Evolutionary conservation across 1,140 invertebrate species (phyloP).

Genomic region (Dufourea novaeangliae): DNA sequence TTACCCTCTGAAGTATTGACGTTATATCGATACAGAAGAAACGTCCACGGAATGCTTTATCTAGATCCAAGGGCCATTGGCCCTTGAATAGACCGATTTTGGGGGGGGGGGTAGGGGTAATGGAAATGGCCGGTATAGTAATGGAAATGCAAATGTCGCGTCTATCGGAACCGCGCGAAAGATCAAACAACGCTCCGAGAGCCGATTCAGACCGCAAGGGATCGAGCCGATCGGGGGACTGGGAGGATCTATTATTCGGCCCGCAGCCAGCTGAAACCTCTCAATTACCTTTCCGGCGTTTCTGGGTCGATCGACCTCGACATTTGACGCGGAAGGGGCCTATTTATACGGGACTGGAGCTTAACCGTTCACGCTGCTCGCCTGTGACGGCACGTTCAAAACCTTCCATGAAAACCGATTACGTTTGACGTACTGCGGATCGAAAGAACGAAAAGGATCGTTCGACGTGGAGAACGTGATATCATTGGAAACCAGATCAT

Average conservation of each 20-base stretch:
- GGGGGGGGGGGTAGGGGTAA: too few relatives aligned
- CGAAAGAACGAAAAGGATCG: too few relatives aligned
- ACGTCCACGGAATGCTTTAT: too few relatives aligned
- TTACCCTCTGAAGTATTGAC: too few relatives aligned
- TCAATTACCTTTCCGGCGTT: conserved; percentile 43
- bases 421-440: background rate
- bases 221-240: background rate
- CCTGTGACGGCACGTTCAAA: conserved; percentile 12
- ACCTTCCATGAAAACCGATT: background rate
- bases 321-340: conserved; percentile 45
- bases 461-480: too few relatives aligned
- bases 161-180: conserved; percentile 6
- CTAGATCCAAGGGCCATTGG: too few relatives aligned
- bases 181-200: conserved; percentile 29
- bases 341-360: conserved; percentile 19
- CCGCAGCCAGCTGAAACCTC: background rate
- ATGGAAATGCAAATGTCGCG: conserved; percentile 45
- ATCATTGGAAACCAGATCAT: too few relatives aligned
- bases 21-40: too few relatives aligned
- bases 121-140: conserved; percentile 18
- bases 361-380: conserved; percentile 27
- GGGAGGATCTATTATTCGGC: conserved; percentile 36
- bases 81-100: background rate
- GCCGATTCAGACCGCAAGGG: conserved; percentile 10
- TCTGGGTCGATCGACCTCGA: conserved; percentile 40